phyloP scores from a whole-genome alignment of 2,888 invertebrate species.

The Drosophila macrothrix region DNA sequence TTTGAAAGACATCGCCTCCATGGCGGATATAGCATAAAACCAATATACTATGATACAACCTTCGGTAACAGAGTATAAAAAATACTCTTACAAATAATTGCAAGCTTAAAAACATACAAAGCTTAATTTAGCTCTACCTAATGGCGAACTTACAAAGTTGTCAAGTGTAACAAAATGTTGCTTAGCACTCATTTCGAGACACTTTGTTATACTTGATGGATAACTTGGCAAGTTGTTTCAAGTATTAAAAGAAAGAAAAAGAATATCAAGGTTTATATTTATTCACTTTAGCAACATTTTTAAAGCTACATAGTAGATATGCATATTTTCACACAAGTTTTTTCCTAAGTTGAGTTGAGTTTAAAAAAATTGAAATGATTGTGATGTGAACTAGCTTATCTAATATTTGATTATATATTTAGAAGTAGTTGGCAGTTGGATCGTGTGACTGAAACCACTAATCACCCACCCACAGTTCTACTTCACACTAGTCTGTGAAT shows the following conservation, averaged over 20 bases:
- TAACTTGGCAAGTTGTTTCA: background rate
- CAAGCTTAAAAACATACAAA: background rate
- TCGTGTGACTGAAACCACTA: background rate
- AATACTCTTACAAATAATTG: background rate
- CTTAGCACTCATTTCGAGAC: background rate
- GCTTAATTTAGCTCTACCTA: background rate
- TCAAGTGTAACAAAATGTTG: conserved; percentile 4
- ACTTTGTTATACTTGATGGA: conserved; percentile 2
- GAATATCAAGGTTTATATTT: background rate
- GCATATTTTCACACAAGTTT: background rate
- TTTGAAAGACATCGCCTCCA: too few species aligned
- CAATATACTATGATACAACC: background rate
- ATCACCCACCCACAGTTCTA: background rate
- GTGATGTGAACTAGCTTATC: background rate
- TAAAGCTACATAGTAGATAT: too few species aligned
- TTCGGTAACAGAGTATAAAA: background rate
- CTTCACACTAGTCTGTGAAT: conserved; percentile 46
- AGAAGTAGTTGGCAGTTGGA: conserved; percentile 1
- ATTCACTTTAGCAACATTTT: background rate
- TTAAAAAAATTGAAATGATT: background rate
- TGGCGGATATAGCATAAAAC: background rate
- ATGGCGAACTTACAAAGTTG: background rate
- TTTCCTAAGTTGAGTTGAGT: background rate
- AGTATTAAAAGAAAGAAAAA: background rate
- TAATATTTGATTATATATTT: background rate